phyloP scores from a whole-genome alignment of 2,888 invertebrate species.

The Dynastes tityus region DNA sequence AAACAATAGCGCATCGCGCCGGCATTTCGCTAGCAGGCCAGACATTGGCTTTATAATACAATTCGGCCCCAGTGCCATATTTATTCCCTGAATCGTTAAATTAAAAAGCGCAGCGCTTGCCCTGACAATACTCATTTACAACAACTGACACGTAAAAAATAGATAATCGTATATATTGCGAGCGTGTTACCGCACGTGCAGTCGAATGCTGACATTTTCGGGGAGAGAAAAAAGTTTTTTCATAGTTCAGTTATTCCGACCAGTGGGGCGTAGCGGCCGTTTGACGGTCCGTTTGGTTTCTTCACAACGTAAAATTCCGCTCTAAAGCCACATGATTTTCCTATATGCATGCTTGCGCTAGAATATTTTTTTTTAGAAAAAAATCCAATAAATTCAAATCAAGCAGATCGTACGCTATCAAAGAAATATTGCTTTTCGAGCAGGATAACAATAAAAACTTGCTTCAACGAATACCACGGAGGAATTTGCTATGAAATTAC shows the following conservation, averaged over 20 bases:
- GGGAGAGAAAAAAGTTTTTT: background rate
- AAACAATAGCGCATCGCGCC: slow-evolving; percentile 10
- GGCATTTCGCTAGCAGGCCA: background rate
- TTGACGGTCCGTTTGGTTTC: slow-evolving; percentile 30
- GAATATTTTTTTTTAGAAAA: too few relatives aligned
- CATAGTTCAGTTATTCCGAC: background rate
- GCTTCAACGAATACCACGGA: too few relatives aligned
- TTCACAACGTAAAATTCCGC: slow-evolving; percentile 27
- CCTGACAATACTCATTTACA: slow-evolving; percentile 29
- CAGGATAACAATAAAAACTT: too few relatives aligned
- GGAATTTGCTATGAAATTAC: too few relatives aligned
- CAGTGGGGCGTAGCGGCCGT: slow-evolving; percentile 2
- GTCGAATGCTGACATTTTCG: slow-evolving; percentile 7
- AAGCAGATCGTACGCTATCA: too few relatives aligned
- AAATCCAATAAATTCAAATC: too few relatives aligned
- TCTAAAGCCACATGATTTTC: slow-evolving; percentile 34
- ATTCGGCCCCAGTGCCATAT: background rate
- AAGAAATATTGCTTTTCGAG: too few relatives aligned
- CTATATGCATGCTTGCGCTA: background rate
- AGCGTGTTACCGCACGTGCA: slow-evolving; percentile 13
- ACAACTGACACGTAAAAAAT: slow-evolving; percentile 37
- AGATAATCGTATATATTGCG: slow-evolving; percentile 15
- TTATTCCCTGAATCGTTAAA: slow-evolving; percentile 33
- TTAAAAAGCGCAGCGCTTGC: slow-evolving; percentile 21
- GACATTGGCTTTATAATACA: background rate